Evolutionary conservation across 92 coral and sea anemone species (phyloP).

Genomic region (Zoanthus sociatus): DNA sequence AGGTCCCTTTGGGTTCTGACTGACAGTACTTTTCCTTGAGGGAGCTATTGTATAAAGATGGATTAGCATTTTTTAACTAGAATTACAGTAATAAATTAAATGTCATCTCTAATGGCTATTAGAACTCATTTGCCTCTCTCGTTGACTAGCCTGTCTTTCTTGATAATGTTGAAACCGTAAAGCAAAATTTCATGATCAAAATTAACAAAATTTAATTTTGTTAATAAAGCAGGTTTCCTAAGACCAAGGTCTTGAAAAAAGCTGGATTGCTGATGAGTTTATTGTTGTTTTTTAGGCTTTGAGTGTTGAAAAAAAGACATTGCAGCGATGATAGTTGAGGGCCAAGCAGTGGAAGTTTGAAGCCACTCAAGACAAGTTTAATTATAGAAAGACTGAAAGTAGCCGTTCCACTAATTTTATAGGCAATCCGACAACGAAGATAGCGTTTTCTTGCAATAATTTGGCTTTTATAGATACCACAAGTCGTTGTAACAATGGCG

Average conservation of each 20-base stretch:
- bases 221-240: neutral
- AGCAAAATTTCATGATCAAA: conserved; percentile 34
- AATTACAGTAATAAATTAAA: neutral
- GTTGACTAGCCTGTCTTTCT: conserved; percentile 18
- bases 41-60: no score
- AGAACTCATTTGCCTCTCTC: conserved; percentile 36
- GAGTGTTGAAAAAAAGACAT: conserved; percentile 48
- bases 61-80: no score
- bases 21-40: no score
- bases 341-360: conserved; percentile 47
- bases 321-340: conserved; percentile 17
- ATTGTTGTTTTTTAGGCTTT: conserved; percentile 47
- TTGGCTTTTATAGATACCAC: neutral
- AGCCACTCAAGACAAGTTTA: conserved; percentile 34
- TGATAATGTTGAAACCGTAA: conserved; percentile 26
- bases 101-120: conserved; percentile 30
- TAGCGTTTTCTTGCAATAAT: conserved; percentile 13
- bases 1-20: no score
- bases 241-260: conserved; percentile 46
- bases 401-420: conserved; percentile 20
- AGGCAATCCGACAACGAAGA: conserved; percentile 30
- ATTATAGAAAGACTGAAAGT: conserved; percentile 27
- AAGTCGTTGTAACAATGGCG: conserved; percentile 14
- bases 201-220: neutral
- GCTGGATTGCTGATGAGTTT: conserved; percentile 33